Evolutionary conservation across 2,113 vertebrate genomes (phyloP), one percentile per base, ranked within the genome.

Genomic region (Equus quagga): DNA sequence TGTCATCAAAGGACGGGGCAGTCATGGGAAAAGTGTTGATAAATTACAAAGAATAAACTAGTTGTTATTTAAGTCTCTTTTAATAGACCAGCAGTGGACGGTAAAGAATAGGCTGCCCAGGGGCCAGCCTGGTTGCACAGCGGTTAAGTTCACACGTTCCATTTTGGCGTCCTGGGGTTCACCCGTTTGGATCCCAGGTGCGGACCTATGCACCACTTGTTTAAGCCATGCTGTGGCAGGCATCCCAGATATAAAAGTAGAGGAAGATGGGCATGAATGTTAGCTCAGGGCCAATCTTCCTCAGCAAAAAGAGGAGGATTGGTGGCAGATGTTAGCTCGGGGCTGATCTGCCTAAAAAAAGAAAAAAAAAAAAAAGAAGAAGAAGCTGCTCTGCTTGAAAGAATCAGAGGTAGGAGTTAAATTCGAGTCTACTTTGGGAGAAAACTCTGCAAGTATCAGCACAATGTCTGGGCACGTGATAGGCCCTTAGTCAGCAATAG

Each of bases 391-490:
- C 13, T 84, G 49, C 54, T 58, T 90, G 41, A 91, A 86, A 92
- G 65, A 95, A 4, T 44, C 19, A 58, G 80, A 78, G 49, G 18
- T 58, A 81, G 23, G 62, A 23, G 62, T 60, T 28, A 2, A 78
- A 15, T 69, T 21, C 49, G 23, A 78, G 11, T 10, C 9, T 19
- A 44, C 44, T 31, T 31, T 44, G 41, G 19, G 24, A 6, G 76
- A 36, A 92, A 75, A 67, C 83, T 78, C 41, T 78, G 1, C 13
- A 84, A 31, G 24, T 36, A 6, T 28, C 15, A 41, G 33, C 1
- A 3, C n/a, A 21, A 54, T 62, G 64, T 0, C 0, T 93, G 41
- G 17, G 23, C 11, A 88, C 1, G 36, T 2, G 15, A 14, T 14
- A 69, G 13, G 31, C 12, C 33, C 17, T 76, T 15, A 12, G 24